Evolutionary conservation across 2,888 invertebrate species (phyloP).

Genomic region (Oegoconia quadripuncta): DNA sequence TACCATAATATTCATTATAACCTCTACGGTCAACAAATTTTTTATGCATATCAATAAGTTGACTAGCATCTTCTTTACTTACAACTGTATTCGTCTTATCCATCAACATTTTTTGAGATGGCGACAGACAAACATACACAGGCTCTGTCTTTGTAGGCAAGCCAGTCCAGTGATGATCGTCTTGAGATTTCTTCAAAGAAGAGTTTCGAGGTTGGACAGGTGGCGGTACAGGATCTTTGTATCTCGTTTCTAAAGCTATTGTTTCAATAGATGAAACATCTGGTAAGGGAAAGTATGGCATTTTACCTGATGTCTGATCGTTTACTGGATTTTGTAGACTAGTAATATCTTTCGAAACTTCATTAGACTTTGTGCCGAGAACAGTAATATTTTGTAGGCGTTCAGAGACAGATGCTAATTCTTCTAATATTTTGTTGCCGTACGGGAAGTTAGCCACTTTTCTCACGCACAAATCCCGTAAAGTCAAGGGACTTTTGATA

Average conservation of each 20-base stretch:
- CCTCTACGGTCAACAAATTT: constrained; percentile 83
- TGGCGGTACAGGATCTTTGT: constrained; percentile 47
- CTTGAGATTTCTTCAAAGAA: constrained; percentile 59
- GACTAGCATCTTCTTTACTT: constrained; percentile 76
- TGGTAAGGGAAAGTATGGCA: constrained; percentile 70
- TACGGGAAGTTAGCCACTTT: constrained; percentile 83
- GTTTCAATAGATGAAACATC: constrained; percentile 66
- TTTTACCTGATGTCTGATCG: constrained; percentile 27
- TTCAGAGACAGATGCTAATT: constrained; percentile 82
- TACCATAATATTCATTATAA: constrained; percentile 62
- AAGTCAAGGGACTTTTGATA: constrained; percentile 57
- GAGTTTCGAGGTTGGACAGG: constrained; percentile 66
- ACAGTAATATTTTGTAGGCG: constrained; percentile 64
- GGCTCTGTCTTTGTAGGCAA: constrained; percentile 80
- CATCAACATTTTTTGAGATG: constrained; percentile 82
- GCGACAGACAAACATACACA: constrained; percentile 84
- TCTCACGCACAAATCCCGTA: constrained; percentile 83
- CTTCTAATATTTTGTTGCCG: constrained; percentile 83
- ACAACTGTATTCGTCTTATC: constrained; percentile 75
- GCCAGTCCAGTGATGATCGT: constrained; percentile 77
- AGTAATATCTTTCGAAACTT: constrained; percentile 17
- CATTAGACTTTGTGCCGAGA: constrained; percentile 25
- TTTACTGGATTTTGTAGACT: constrained; percentile 7
- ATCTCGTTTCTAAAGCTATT: constrained; percentile 44
- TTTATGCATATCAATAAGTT: constrained; percentile 83